Evolutionary conservation across 2,888 invertebrate genomes (phyloP).

Genomic region (Apamea epomidion): DNA sequence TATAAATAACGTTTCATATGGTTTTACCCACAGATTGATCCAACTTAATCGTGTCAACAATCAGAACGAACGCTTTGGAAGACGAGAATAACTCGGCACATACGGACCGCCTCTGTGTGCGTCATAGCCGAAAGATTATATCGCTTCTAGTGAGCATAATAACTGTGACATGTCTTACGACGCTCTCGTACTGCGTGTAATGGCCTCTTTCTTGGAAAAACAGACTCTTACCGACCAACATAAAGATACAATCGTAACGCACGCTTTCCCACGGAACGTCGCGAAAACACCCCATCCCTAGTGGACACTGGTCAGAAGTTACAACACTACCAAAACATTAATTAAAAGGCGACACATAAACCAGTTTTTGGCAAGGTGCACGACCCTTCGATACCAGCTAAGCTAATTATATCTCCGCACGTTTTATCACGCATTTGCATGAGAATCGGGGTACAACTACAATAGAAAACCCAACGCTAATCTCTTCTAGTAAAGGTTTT

Average conservation of each 20-base stretch:
- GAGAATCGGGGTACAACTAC: conserved; percentile 84
- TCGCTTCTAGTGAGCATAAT: conserved; percentile 88
- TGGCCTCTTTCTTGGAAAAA: conserved; percentile 88
- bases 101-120: conserved; percentile 79
- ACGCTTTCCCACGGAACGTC: conserved; percentile 85
- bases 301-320: conserved; percentile 86
- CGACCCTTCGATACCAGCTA: conserved; percentile 78
- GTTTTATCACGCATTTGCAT: conserved; percentile 88
- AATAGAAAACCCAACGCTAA: conserved; percentile 85
- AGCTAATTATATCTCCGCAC: conserved; percentile 90
- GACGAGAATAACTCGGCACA: conserved; percentile 79
- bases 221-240: conserved; percentile 82
- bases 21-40: conserved; percentile 69
- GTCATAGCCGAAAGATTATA: conserved; percentile 87
- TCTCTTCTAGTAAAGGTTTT: conserved; percentile 70
- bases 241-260: conserved; percentile 85
- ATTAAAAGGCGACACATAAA: conserved; percentile 85
- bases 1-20: conserved; percentile 61
- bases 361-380: conserved; percentile 84
- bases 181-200: conserved; percentile 85
- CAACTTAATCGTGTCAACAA: conserved; percentile 81
- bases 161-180: conserved; percentile 90
- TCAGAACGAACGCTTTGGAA: conserved; percentile 75
- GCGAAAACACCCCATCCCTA: conserved; percentile 79
- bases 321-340: conserved; percentile 85